These are phyloP conservation scores for Sebastes flavidus DNA, from an alignment of 2,797 vertebrate species.

Conservation along the genomic window DNA sequence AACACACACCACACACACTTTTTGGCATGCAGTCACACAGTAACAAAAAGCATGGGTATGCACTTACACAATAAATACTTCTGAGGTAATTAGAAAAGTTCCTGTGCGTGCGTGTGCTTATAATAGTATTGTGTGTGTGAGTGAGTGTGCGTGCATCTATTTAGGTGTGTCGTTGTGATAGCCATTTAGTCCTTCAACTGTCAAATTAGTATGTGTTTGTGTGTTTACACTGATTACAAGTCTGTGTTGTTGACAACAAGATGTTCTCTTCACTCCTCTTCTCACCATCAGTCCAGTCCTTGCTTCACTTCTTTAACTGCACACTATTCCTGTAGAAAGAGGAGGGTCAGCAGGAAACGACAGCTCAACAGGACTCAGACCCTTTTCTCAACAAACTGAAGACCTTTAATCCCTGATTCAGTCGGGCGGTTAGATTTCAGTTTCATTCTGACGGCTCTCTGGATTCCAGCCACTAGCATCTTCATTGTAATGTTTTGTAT, in stretches of 20 bases:
- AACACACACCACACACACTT: background rate
- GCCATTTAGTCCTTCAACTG: background rate
- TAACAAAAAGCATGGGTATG: background rate
- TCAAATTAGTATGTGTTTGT: background rate
- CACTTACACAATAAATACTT: background rate
- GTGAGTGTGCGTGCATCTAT: background rate
- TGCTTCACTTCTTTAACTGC: background rate
- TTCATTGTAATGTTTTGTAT: background rate
- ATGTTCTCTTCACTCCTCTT: background rate
- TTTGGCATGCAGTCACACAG: background rate
- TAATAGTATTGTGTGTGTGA: background rate
- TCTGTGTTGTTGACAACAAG: background rate
- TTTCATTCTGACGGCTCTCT: slow-evolving; percentile 39
- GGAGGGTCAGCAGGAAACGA: background rate
- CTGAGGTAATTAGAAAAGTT: too few species aligned
- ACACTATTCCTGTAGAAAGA: background rate
- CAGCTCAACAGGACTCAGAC: background rate
- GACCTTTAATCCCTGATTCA: background rate
- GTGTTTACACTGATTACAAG: background rate
- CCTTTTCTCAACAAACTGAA: background rate
- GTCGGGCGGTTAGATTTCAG: background rate
- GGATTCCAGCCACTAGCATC: background rate
- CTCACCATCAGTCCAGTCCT: background rate
- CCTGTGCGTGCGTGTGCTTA: background rate
- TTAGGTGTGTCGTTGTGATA: background rate